Evolutionary conservation across 2,797 vertebrate species (phyloP).

Genomic region (Erethizon dorsatum): DNA sequence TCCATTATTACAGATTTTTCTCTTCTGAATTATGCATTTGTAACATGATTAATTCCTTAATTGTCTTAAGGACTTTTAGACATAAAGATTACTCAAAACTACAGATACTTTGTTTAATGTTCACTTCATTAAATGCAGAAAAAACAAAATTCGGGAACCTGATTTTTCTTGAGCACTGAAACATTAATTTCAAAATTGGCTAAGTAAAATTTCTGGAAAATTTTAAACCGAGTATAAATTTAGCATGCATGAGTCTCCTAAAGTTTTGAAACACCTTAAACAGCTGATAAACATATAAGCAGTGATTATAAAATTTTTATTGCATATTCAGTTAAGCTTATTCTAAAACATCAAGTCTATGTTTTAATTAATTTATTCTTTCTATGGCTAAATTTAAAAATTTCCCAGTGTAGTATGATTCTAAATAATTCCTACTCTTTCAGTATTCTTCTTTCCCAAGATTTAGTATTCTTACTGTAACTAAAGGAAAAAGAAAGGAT

Average conservation of each 20-base stretch:
- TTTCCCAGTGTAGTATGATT: neutral
- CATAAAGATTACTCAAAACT: neutral
- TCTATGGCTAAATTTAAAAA: conserved; percentile 20
- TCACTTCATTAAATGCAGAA: conserved; percentile 67
- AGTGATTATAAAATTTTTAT: conserved; percentile 56
- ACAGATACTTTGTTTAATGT: conserved; percentile 15
- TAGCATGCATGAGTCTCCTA: conserved; percentile 34
- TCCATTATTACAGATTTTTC: conserved; percentile 7
- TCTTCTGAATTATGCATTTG: conserved; percentile 56
- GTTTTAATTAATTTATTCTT: neutral
- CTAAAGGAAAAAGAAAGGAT: conserved; percentile 1
- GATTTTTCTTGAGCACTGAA: conserved; percentile 64
- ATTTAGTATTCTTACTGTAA: conserved; percentile 34
- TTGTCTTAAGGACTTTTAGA: conserved; percentile 16
- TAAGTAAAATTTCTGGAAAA: conserved; percentile 55
- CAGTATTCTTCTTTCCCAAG: neutral
- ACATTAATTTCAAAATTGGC: conserved; percentile 53
- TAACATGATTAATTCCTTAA: neutral
- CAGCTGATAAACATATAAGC: neutral
- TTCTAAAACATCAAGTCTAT: conserved; percentile 48
- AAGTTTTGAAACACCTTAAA: conserved; percentile 24
- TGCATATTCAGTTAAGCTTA: conserved; percentile 1
- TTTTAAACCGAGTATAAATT: conserved; percentile 59
- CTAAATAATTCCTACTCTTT: conserved; percentile 23
- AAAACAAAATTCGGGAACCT: conserved; percentile 29